A percentile compares a stretch with the other conserved stretches of the same genome.
Evolutionary conservation across 1,140 invertebrate species (phyloP).

Genomic region (Coenobita brevimanus): DNA sequence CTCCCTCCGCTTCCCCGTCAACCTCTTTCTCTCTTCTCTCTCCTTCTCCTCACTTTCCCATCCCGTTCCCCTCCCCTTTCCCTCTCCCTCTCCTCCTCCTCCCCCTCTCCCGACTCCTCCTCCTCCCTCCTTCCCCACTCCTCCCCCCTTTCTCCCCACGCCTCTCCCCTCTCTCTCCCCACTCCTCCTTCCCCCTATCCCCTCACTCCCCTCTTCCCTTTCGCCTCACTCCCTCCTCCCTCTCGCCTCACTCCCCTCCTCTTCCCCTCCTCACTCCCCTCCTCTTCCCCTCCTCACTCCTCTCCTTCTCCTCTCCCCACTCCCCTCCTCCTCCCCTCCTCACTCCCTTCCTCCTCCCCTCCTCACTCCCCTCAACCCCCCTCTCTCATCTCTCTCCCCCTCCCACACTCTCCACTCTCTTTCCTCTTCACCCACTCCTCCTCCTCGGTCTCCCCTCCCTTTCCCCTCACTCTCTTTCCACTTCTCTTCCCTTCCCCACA

Average conservation of each 20-base stretch:
- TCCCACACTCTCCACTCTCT: no score
- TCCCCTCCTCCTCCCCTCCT: slow-evolving; percentile 8
- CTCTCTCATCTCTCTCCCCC: not conserved
- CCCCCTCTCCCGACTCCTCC: not conserved
- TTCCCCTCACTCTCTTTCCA: no score
- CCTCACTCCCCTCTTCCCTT: not conserved
- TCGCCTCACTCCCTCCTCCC: no score
- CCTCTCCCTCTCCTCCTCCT: not conserved
- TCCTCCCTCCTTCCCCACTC: no score
- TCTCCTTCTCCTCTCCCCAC: slow-evolving; percentile 21
- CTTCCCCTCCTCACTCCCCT: slow-evolving; percentile 14
- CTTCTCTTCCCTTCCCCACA: no score
- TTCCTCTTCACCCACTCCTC: no score
- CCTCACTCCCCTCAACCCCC: no score
- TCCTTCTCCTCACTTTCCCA: no score
- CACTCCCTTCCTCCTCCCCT: not conserved
- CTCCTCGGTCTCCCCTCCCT: no score
- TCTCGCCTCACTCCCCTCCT: not conserved
- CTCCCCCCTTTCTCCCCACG: not conserved
- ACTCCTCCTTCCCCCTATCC: not conserved
- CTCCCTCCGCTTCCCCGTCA: not conserved
- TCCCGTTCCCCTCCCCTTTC: not conserved
- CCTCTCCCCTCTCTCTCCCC: not conserved
- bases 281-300: slow-evolving; percentile 6
- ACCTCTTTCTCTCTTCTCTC: not conserved